phyloP scores from a whole-genome alignment of 1,140 invertebrate genomes.

The Cotesia chilonis region DNA sequence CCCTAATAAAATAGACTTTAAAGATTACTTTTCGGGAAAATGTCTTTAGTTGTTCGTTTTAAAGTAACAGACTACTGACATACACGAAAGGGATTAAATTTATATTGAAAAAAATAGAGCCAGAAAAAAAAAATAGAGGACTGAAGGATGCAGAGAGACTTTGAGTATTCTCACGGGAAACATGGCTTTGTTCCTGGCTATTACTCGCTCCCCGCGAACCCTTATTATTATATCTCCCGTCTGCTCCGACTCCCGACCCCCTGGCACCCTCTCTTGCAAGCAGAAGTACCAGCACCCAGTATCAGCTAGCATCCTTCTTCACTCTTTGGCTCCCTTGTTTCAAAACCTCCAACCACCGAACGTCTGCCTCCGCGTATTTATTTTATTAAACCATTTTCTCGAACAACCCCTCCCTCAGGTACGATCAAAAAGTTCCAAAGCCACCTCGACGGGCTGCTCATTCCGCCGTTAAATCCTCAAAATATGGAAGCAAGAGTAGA shows the following conservation, averaged over 20 bases:
- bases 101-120: conserved; percentile 29
- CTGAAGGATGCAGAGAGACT: conserved; percentile 39
- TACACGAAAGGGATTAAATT: conserved; percentile 38
- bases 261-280: conserved; percentile 21
- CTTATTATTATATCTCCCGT: conserved; percentile 66
- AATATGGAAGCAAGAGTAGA: background rate
- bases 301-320: conserved; percentile 26
- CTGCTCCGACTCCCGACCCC: conserved; percentile 45
- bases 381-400: conserved; percentile 65
- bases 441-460: conserved; percentile 15
- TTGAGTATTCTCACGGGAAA: conserved; percentile 54
- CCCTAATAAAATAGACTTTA: no score
- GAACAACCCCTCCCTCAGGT: background rate
- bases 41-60: background rate
- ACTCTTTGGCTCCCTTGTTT: conserved; percentile 25
- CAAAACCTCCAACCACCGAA: background rate
- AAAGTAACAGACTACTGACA: background rate
- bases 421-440: conserved; percentile 26
- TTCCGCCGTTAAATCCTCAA: conserved; percentile 24
- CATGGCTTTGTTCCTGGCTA: conserved; percentile 66
- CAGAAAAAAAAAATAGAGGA: conserved; percentile 5
- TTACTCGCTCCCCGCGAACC: conserved; percentile 62
- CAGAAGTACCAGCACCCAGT: conserved; percentile 7
- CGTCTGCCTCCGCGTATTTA: conserved; percentile 55
- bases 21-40: no score